A percentile compares a stretch with the other conserved stretches of the same genome.
phyloP scores from a whole-genome alignment of 2,797 vertebrate species.

The Podarcis siculus region DNA sequence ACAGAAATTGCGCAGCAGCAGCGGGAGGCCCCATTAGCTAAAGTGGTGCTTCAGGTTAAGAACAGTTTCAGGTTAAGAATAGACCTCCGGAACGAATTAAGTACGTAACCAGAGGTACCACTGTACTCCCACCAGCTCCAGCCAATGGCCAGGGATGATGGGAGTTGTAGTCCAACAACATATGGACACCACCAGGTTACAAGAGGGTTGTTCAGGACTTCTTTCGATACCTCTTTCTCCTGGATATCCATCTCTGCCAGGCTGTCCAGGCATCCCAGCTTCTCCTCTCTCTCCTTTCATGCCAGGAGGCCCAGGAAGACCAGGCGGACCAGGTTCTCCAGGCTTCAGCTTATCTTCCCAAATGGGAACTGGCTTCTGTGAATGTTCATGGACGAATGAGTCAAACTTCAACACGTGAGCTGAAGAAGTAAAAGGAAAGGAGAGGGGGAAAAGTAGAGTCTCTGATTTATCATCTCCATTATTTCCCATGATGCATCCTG shows the following conservation, averaged over 20 bases:
- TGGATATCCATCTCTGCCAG: constrained; percentile 70
- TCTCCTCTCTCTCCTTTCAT: constrained; percentile 60
- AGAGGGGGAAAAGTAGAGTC: too few relatives aligned
- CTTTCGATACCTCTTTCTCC: constrained; percentile 73
- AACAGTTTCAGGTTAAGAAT: too few relatives aligned
- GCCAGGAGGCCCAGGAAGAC: constrained; percentile 57
- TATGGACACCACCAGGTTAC: not conserved
- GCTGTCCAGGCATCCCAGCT: constrained; percentile 59
- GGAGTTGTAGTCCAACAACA: too few relatives aligned
- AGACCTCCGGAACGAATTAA: too few relatives aligned
- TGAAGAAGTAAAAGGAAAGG: constrained; percentile 31
- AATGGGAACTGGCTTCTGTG: constrained; percentile 75
- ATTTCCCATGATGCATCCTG: not conserved
- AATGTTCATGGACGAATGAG: constrained; percentile 68
- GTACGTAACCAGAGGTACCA: too few relatives aligned
- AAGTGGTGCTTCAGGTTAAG: too few relatives aligned
- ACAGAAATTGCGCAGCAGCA: too few relatives aligned
- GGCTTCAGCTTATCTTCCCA: constrained; percentile 64
- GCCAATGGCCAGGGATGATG: too few relatives aligned
- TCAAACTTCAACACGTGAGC: constrained; percentile 76
- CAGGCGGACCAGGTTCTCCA: constrained; percentile 70
- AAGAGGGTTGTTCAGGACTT: fast-evolving
- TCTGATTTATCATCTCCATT: not conserved
- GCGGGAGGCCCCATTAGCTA: too few relatives aligned
- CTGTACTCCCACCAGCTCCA: too few relatives aligned